Evolutionary conservation across 2,797 vertebrate genomes (phyloP).

Genomic region (Poeciliopsis presidionis): DNA sequence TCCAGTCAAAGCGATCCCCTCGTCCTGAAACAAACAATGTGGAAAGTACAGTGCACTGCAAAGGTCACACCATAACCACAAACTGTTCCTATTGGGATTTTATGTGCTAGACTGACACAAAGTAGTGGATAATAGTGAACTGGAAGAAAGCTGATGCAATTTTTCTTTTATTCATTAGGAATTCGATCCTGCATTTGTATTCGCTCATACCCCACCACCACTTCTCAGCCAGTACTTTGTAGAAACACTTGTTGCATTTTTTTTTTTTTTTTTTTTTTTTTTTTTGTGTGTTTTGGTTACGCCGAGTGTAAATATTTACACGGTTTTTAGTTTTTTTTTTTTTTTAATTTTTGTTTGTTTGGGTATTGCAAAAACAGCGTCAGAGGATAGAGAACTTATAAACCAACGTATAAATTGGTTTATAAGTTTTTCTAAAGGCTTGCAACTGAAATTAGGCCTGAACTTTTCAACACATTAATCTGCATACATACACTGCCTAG

Average conservation of each 20-base stretch:
- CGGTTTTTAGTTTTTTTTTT: too few relatives aligned
- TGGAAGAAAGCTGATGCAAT: not conserved
- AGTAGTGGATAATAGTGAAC: not conserved
- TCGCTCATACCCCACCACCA: not conserved
- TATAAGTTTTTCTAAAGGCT: not conserved
- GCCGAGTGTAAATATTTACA: too few relatives aligned
- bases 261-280: not conserved
- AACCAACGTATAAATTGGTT: not conserved
- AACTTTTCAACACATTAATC: not conserved
- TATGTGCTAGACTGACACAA: not conserved
- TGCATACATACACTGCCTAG: not conserved
- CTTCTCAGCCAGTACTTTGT: not conserved
- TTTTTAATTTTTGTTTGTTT: too few relatives aligned
- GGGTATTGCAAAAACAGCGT: too few relatives aligned
- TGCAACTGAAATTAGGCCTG: not conserved
- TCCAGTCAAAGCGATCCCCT: constrained; percentile 53
- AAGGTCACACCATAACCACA: not conserved
- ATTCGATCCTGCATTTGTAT: not conserved
- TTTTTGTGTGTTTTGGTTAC: too few relatives aligned
- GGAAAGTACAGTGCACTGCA: not conserved
- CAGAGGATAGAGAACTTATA: not conserved
- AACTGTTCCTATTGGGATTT: not conserved
- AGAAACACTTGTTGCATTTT: not conserved
- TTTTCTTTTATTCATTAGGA: not conserved
- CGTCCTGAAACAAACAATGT: constrained; percentile 72